Evolutionary conservation across 1,140 invertebrate genomes (phyloP).

Genomic region (Anastrepha ludens): DNA sequence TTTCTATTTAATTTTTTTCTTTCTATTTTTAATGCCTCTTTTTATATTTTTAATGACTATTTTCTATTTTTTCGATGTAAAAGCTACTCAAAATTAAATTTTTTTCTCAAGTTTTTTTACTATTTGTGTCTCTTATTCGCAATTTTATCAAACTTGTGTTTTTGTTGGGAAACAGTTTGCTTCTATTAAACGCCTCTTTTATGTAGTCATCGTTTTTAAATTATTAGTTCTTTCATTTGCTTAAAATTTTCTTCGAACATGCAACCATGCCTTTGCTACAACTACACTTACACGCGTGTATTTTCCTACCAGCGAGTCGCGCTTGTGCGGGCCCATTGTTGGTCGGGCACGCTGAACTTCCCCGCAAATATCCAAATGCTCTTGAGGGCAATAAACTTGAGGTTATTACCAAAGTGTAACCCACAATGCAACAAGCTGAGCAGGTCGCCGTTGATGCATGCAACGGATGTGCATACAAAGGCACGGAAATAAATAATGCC

Average conservation of each 20-base stretch:
- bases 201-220: background rate
- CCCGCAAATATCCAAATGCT: background rate
- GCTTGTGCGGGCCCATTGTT: background rate
- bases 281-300: background rate
- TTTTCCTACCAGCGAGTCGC: background rate
- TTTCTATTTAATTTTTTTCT: background rate
- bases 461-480: constrained; percentile 51
- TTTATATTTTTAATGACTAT: background rate
- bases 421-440: constrained; percentile 35
- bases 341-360: background rate
- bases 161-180: background rate
- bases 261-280: constrained; percentile 17
- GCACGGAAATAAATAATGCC: background rate
- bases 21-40: background rate
- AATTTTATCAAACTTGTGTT: background rate
- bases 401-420: constrained; percentile 33
- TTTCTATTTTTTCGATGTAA: too few species aligned
- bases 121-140: too few species aligned
- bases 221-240: background rate
- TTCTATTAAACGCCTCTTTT: background rate
- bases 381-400: constrained; percentile 51
- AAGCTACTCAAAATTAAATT: too few species aligned
- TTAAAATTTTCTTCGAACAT: background rate
- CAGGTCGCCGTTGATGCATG: constrained; percentile 23
- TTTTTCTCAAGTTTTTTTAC: too few species aligned